These are phyloP conservation scores for Oxycera nigricornis DNA, from an alignment of 2,888 invertebrate species.

Conservation along the genomic window DNA sequence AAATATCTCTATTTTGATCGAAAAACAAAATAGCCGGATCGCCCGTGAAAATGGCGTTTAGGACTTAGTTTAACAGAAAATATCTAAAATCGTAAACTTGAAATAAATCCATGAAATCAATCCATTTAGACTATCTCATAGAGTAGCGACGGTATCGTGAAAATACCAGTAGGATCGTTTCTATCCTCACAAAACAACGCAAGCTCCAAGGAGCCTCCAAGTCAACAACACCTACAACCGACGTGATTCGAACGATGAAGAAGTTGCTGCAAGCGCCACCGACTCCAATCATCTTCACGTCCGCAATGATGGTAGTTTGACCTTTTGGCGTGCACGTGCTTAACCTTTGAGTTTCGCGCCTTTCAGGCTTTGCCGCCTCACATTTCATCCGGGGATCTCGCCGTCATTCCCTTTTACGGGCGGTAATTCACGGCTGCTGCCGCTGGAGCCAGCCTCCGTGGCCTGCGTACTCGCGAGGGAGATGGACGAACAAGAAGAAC, in stretches of 20 bases:
- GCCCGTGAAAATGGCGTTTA: too few relatives aligned
- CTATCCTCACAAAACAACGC: too few relatives aligned
- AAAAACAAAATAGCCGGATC: too few relatives aligned
- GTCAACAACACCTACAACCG: background rate
- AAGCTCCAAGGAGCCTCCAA: background rate
- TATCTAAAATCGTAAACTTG: too few relatives aligned
- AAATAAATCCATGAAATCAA: too few relatives aligned
- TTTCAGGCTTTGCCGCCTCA: conserved; percentile 16
- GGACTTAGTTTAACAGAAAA: too few relatives aligned
- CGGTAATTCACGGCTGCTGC: background rate
- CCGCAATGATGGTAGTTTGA: conserved; percentile 30
- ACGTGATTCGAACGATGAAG: conserved; percentile 1
- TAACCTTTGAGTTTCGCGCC: conserved; percentile 22
- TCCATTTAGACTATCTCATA: too few relatives aligned
- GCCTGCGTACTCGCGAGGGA: background rate
- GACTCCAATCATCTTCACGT: background rate
- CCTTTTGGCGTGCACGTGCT: conserved; percentile 32
- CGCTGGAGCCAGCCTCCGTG: background rate
- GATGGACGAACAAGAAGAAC: background rate
- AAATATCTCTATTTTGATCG: too few relatives aligned
- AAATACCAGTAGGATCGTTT: too few relatives aligned
- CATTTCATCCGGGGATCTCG: conserved; percentile 18
- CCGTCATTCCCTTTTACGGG: conserved; percentile 1
- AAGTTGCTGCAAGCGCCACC: conserved; percentile 25
- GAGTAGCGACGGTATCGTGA: too few relatives aligned